Evolutionary conservation across 2,888 invertebrate genomes (phyloP), one percentile per base, ranked within the genome.

Genomic region (Acleris sparsana): DNA sequence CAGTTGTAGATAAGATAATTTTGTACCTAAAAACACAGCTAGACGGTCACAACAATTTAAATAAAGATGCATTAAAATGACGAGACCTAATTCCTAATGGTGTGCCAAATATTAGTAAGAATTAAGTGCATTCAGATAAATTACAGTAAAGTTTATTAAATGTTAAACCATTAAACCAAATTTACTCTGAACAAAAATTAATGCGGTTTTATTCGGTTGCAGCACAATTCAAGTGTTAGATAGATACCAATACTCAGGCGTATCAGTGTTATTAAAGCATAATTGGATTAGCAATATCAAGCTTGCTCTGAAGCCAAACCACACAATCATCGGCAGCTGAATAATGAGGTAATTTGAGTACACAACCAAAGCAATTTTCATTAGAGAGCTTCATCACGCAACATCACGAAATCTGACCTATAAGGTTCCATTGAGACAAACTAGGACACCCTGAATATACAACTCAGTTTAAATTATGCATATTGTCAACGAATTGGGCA

Each of bases 271-370:
- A 63, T 57, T 63, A 53, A 7, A 3, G 29, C 43, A 3, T 29
- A 58, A 63, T 46, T 44, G 20, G 20, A 63, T 46, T 46, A 57
- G 20, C 39, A 57, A 46, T 63, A 63, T 57, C 51, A 52, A 63
- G 63, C 51, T 43, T 57, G 53, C 53, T 62, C 29, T 61, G 46
- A 46, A 52, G 11, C 48, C 39, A 48, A 55, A 62, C 20, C 33
- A 62, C 22, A 62, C 62, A 62, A 55, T 62, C 44, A 63, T 20
- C 20, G 44, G 6, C 13, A 0, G 29, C 52, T 63, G 57, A 63
- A 58, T 63, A 17, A 52, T 57, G 52, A 51, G 46, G 62, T 57
- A 44, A 58, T 63, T 63, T 51, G 29, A 11, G 20, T n/a, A 46
- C 20, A 44, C 33, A 52, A 63, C 51, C 20, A 63, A 29, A 5